Base-by-base conservation (phyloP, 2,888 invertebrate species). In the Harmothoe impar region DNA sequence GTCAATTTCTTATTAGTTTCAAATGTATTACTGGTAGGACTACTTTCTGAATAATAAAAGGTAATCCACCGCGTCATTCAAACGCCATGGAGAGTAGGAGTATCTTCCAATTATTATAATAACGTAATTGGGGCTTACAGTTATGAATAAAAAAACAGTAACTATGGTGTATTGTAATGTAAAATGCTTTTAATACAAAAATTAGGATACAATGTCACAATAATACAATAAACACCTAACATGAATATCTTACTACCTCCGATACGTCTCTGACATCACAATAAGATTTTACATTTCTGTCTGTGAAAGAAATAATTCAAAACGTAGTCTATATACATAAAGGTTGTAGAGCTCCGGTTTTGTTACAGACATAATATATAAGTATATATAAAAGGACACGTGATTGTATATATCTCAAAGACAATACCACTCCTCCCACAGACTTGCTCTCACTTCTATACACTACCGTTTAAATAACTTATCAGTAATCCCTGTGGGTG, bases 151-250 rank as follows among this genome's bases (percentile, higher is more conserved):
- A 10, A 43, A 43, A 43, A 43, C 43, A 43, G 43, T 15, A 62
- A n/a, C 62, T 7, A 62, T 62, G n/a, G 62, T 62, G 1, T 77
- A 77, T 77, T 77, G 86, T 54, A 86, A 54, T 86, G 86, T 86
- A 86, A 86, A 86, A 86, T 86, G 52, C 54, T 54, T 86, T 86
- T 86, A 86, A 86, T 86, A 86, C 86, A 86, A 86, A 81, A 86
- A 86, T 86, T 86, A 86, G 54, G 86, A 86, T 86, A 86, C 86
- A 86, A 86, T 86, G 86, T 86, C 86, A 86, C 86, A 54, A 86
- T 86, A 86, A 56, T 86, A 86, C 86, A 86, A 86, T 86, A 52
- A 86, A 86, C 86, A 86, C 86, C 86, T 86, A 86, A 86, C 86
- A 86, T 86, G 54, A 56, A 86, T 52, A 56, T 29, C 33, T 54